Evolutionary conservation across 2,113 vertebrate genomes (phyloP).

Genomic region (Chaetura pelagica): DNA sequence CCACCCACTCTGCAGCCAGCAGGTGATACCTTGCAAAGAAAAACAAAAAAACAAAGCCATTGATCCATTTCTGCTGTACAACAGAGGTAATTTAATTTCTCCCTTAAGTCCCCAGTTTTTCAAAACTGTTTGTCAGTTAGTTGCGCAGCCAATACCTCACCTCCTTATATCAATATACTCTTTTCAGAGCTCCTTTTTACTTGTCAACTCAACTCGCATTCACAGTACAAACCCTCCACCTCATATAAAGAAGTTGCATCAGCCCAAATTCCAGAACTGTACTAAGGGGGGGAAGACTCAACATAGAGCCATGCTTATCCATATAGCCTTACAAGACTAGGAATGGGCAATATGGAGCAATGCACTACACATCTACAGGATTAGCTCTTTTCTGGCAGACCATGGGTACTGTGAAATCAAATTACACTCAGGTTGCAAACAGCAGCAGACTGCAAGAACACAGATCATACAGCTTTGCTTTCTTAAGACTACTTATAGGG

Average conservation of each 20-base stretch:
- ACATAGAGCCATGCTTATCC: background rate
- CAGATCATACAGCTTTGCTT: background rate
- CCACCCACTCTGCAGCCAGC: conserved; percentile 42
- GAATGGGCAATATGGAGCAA: background rate
- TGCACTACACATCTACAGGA: background rate
- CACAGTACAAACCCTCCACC: background rate
- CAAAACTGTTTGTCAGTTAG: background rate
- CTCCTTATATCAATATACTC: background rate
- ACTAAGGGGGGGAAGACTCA: background rate
- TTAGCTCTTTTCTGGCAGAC: background rate
- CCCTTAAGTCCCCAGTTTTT: background rate
- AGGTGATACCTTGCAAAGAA: conserved; percentile 60
- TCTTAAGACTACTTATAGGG: background rate
- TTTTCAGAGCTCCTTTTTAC: background rate
- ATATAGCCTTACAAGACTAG: background rate
- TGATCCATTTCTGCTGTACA: background rate
- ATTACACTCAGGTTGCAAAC: background rate
- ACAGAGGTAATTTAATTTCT: background rate
- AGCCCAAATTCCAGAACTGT: background rate
- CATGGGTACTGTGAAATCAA: background rate
- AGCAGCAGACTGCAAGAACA: background rate
- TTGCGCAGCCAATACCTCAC: background rate
- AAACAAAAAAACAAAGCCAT: conserved; percentile 56
- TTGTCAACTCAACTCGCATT: background rate
- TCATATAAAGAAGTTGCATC: background rate